A percentile compares a stretch with the other conserved stretches of the same genome.
Evolutionary conservation across 2,888 invertebrate species (phyloP).

Genomic region (Spialia ferax): DNA sequence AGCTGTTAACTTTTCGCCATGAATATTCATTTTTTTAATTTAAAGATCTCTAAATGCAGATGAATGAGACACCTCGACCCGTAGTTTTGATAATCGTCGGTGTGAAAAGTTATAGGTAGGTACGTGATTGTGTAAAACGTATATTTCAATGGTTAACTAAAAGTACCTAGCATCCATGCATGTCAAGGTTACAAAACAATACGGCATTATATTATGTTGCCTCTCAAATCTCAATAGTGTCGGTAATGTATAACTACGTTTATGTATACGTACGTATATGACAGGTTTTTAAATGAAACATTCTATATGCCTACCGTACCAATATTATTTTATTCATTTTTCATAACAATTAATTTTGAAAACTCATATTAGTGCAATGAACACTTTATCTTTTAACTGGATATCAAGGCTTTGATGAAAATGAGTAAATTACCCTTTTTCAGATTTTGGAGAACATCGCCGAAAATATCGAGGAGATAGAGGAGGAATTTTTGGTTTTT

Average conservation of each 20-base stretch:
- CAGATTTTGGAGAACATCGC: slow-evolving; percentile 92
- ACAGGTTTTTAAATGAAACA: too few relatives aligned
- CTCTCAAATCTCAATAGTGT: slow-evolving; percentile 46
- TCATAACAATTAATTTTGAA: too few relatives aligned
- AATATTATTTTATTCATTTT: too few relatives aligned
- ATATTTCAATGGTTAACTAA: slow-evolving; percentile 62
- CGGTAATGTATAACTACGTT: too few relatives aligned
- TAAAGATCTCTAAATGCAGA: slow-evolving; percentile 18
- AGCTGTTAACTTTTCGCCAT: slow-evolving; percentile 25
- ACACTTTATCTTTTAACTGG: too few relatives aligned
- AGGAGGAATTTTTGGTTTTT: slow-evolving; percentile 92
- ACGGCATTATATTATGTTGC: slow-evolving; percentile 60
- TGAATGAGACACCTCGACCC: slow-evolving; percentile 4
- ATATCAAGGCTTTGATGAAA: not conserved
- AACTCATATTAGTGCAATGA: too few relatives aligned
- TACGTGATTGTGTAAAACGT: slow-evolving; percentile 69
- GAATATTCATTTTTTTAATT: slow-evolving; percentile 29
- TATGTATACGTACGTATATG: not conserved
- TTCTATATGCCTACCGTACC: too few relatives aligned
- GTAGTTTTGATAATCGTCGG: not conserved
- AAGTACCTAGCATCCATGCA: slow-evolving; percentile 53
- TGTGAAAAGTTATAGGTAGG: slow-evolving; percentile 57
- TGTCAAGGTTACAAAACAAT: slow-evolving; percentile 80
- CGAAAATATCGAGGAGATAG: slow-evolving; percentile 94
- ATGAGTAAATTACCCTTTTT: slow-evolving; percentile 25